phyloP scores from a whole-genome alignment of 1,140 invertebrate species.

The Riptortus pedestris region DNA sequence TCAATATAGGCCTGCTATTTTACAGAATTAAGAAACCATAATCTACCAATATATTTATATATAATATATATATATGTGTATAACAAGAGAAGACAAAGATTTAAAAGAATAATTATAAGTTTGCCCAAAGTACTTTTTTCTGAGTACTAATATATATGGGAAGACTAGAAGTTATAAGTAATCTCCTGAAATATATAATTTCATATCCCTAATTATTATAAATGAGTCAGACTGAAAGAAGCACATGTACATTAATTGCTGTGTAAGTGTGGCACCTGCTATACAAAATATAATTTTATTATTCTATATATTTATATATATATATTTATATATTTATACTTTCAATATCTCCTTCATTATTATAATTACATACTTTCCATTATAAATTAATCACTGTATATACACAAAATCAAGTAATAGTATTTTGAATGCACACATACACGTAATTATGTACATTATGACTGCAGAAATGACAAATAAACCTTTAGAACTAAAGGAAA shows the following conservation, averaged over 20 bases:
- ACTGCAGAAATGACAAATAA: no score
- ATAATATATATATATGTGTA: neutral
- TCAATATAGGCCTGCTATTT: slow-evolving; percentile 27
- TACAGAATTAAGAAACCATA: slow-evolving; percentile 23
- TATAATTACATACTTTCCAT: neutral
- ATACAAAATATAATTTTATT: slow-evolving; percentile 1
- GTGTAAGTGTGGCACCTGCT: neutral
- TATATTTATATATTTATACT: no score
- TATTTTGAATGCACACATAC: neutral
- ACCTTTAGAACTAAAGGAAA: no score
- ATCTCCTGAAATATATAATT: slow-evolving; percentile 11
- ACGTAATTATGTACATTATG: neutral
- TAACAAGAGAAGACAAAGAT: slow-evolving; percentile 6
- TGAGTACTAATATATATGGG: neutral
- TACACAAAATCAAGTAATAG: neutral
- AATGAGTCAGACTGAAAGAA: neutral
- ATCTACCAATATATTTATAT: neutral
- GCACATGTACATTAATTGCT: slow-evolving; percentile 3
- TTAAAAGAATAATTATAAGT: slow-evolving; percentile 3
- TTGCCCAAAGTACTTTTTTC: slow-evolving; percentile 9
- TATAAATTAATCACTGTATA: neutral
- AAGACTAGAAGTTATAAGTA: slow-evolving; percentile 14
- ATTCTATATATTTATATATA: neutral
- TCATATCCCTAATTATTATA: neutral
- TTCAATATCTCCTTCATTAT: no score